Conservation (phyloP, 2,113 vertebrate genomes). For the Ptyas mucosa region DNA sequence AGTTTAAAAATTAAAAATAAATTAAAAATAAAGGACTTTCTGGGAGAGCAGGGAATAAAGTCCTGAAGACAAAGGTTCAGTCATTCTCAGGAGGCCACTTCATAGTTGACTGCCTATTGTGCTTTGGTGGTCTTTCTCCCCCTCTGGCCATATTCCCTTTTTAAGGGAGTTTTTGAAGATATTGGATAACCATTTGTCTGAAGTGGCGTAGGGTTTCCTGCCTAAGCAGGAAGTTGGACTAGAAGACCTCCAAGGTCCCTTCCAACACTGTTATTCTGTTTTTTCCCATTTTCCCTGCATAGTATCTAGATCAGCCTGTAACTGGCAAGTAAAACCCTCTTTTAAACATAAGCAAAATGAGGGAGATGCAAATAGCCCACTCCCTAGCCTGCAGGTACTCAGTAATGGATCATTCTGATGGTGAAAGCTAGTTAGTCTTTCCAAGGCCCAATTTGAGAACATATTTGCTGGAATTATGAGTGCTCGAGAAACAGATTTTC, state of each 20-base stretch:
- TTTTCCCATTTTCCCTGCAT: neutral
- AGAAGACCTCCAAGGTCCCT: too few relatives aligned
- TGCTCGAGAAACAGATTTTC: neutral
- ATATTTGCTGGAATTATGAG: neutral
- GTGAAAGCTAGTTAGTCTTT: neutral
- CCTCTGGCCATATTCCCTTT: neutral
- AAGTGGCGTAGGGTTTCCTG: too few relatives aligned
- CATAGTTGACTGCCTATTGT: neutral
- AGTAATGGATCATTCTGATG: neutral
- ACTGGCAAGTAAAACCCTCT: neutral
- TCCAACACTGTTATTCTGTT: too few relatives aligned
- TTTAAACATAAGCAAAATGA: neutral
- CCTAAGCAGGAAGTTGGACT: too few relatives aligned
- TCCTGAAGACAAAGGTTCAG: neutral
- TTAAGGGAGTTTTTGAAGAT: too few relatives aligned
- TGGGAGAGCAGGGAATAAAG: neutral
- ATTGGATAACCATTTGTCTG: too few relatives aligned
- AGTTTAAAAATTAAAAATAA: neutral
- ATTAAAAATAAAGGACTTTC: neutral
- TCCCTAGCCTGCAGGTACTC: neutral
- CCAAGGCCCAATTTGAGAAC: neutral
- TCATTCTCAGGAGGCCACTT: neutral
- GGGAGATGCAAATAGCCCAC: neutral
- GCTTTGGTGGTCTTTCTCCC: neutral
- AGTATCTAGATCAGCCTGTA: neutral